These are phyloP conservation scores for Leptinotarsa haldemani DNA, from an alignment of 2,888 invertebrate species.

Conservation along the genomic window DNA sequence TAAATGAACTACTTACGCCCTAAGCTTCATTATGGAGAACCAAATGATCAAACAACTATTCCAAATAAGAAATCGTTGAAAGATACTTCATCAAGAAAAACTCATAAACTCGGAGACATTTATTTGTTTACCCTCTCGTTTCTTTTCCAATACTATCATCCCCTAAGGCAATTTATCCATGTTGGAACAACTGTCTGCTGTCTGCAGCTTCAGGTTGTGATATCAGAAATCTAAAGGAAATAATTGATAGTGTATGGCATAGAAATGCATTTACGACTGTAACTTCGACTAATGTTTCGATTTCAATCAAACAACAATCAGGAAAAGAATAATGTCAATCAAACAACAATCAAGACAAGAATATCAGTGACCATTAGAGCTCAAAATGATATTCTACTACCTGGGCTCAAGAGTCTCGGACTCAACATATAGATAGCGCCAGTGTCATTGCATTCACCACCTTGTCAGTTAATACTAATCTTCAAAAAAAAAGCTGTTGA, in stretches of 20 bases:
- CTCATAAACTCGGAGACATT: conserved; percentile 19
- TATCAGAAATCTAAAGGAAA: neutral
- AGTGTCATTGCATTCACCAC: too few relatives aligned
- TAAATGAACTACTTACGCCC: neutral
- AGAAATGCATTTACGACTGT: neutral
- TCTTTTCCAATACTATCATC: conserved; percentile 14
- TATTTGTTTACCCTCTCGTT: conserved; percentile 19
- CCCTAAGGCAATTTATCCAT: conserved; percentile 4
- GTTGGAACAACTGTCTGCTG: conserved; percentile 17
- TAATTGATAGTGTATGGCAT: neutral
- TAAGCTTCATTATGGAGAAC: neutral
- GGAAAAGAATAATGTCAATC: too few relatives aligned
- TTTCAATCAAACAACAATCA: too few relatives aligned
- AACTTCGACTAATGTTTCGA: too few relatives aligned
- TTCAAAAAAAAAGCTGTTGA: too few relatives aligned
- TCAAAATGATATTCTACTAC: too few relatives aligned
- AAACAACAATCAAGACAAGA: too few relatives aligned
- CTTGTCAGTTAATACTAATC: too few relatives aligned
- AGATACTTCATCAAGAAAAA: neutral
- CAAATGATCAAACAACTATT: conserved; percentile 6
- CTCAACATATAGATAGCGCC: too few relatives aligned
- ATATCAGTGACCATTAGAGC: too few relatives aligned
- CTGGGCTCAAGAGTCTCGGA: too few relatives aligned
- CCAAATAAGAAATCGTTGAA: conserved; percentile 10
- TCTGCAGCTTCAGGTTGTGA: conserved; percentile 7